Evolutionary conservation across 2,888 invertebrate species (phyloP), one percentile per base, ranked within the genome.

Genomic region (Sipha maydis): DNA sequence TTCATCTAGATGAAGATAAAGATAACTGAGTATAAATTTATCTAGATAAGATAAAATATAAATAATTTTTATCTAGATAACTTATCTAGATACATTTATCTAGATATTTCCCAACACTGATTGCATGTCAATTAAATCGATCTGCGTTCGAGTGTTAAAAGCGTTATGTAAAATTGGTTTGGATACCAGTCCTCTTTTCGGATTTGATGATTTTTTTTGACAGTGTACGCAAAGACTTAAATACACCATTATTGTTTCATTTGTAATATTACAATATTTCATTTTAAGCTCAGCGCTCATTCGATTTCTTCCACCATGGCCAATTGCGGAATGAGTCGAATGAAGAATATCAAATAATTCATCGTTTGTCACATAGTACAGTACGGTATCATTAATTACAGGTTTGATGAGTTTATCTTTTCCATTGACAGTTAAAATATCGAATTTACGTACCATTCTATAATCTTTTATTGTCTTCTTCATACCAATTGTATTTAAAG

Each of bases 101-200:
- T n/a, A n/a, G n/a, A n/a, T n/a, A n/a, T n/a, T n/a, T n/a, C n/a
- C n/a, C n/a, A n/a, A n/a, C n/a, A n/a, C n/a, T n/a, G n/a, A n/a
- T n/a, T n/a, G n/a, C 79, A 86, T 41, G 7, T 79, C 86, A 19
- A 86, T 86, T 19, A 86, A 31, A 41, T 92, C 91, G 9, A 91
- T 90, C 89, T 91, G 91, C 67, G 91, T 91, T 67, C 91, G 88
- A 80, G 84, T 28, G 28, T 28, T 28, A 8, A 73, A 73, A 7
- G 73, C 34, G 1, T 28, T 31, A 1, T 28, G 73, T 8, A 73
- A 8, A 1, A 28, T 28, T 3, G 73, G 73, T 28, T 28, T 73
- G 3, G 31, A 28, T 1, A 28, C 31, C 5, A 28, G 14, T 4
- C 28, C 31, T 73, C 73, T 17, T 25, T 73, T 73, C 11, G 0